These are phyloP conservation scores for Homalodisca vitripennis DNA, from an alignment of 1,140 invertebrate species.

Conservation along the genomic window DNA sequence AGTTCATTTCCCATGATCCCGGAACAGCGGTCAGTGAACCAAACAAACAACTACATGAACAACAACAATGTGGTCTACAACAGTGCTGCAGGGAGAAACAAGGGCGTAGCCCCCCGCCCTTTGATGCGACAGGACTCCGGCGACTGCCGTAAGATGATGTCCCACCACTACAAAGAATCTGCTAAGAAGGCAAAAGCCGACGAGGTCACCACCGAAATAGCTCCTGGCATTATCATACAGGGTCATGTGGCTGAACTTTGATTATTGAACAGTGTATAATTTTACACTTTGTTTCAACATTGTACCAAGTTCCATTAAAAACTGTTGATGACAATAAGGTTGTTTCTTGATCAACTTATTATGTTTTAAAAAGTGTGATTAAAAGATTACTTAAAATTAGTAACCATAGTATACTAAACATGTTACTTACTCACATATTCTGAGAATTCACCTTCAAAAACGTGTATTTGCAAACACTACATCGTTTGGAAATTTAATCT, in stretches of 20 bases:
- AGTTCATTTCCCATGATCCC: constrained; percentile 10
- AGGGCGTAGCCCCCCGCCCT: background rate
- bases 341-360: no score
- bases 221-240: constrained; percentile 64
- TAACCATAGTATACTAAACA: no score
- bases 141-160: constrained; percentile 5
- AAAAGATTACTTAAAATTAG: no score
- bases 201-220: constrained; percentile 55
- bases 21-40: constrained; percentile 6
- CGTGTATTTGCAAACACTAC: no score
- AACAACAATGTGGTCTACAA: constrained; percentile 28
- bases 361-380: no score
- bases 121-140: constrained; percentile 6
- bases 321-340: no score
- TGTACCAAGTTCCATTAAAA: no score
- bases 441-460: no score
- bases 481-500: no score
- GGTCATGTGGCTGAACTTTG: constrained; percentile 66
- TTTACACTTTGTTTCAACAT: no score
- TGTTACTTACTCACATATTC: no score
- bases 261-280: no score
- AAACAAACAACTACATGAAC: background rate
- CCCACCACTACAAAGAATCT: constrained; percentile 27
- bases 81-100: constrained; percentile 17
- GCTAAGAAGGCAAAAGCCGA: background rate